These are phyloP conservation scores for Eretmochelys imbricata DNA, from an alignment of 2,113 vertebrate species.

Conservation along the genomic window DNA sequence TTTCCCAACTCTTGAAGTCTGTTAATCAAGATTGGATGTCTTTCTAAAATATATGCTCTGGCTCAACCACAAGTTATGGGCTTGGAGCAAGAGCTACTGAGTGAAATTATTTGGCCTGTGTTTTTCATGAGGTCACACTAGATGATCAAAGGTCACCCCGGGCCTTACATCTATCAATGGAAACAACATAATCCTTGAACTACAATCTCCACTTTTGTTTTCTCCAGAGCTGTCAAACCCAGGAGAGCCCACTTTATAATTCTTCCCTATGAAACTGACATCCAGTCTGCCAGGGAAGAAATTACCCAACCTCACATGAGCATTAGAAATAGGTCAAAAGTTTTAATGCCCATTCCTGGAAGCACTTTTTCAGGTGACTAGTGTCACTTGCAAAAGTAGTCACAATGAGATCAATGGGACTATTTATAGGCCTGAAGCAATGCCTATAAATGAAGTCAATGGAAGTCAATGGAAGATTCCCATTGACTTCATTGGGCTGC, in stretches of 20 bases:
- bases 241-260: neutral
- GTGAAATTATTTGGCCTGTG: neutral
- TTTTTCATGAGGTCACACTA: neutral
- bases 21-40: neutral
- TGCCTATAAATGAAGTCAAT: neutral
- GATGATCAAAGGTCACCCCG: neutral
- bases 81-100: neutral
- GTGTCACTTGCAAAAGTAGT: neutral
- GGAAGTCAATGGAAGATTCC: neutral
- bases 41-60: neutral
- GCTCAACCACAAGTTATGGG: neutral
- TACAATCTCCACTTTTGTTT: neutral
- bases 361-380: neutral
- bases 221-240: constrained; percentile 32
- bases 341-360: neutral
- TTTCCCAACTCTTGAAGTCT: neutral
- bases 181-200: constrained; percentile 19
- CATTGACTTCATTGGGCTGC: neutral
- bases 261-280: constrained; percentile 15
- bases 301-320: fast-evolving
- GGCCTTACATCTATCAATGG: neutral
- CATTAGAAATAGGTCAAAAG: neutral
- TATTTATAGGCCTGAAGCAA: neutral
- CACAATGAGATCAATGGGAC: fast-evolving
- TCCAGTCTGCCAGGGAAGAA: neutral